phyloP scores from a whole-genome alignment of 2,113 vertebrate genomes.

The Meleagris gallopavo region DNA sequence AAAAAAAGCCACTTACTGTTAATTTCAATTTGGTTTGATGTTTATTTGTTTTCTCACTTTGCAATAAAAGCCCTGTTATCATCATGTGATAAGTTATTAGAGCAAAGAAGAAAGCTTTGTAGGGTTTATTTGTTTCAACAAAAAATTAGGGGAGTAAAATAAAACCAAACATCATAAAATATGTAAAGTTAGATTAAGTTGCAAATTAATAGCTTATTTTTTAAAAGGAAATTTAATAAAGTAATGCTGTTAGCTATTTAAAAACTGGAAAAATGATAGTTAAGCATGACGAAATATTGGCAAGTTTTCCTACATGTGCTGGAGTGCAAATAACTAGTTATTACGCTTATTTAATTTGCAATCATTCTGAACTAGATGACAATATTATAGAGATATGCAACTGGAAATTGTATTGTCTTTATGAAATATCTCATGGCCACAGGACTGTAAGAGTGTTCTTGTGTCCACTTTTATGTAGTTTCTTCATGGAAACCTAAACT shows the following conservation, averaged over 20 bases:
- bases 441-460: background rate
- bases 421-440: background rate
- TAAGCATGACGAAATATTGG: background rate
- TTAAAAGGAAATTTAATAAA: conserved; percentile 45
- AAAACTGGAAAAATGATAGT: background rate
- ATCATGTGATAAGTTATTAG: conserved; percentile 35
- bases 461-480: background rate
- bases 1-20: background rate
- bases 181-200: background rate
- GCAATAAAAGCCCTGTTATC: conserved; percentile 2
- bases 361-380: background rate
- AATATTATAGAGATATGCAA: background rate
- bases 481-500: background rate
- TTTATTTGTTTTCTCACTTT: conserved; percentile 37
- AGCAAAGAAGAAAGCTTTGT: conserved; percentile 37
- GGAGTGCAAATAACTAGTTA: background rate
- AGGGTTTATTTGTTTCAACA: conserved; percentile 29
- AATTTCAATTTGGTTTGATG: conserved; percentile 23
- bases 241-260: background rate
- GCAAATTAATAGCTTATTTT: conserved; percentile 56
- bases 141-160: conserved; percentile 24
- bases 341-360: background rate
- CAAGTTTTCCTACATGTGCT: background rate
- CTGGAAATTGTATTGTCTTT: background rate
- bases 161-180: conserved; percentile 56